phyloP scores from a whole-genome alignment of 53 echinoderm and acorn worm genomes.

The Crossaster papposus region DNA sequence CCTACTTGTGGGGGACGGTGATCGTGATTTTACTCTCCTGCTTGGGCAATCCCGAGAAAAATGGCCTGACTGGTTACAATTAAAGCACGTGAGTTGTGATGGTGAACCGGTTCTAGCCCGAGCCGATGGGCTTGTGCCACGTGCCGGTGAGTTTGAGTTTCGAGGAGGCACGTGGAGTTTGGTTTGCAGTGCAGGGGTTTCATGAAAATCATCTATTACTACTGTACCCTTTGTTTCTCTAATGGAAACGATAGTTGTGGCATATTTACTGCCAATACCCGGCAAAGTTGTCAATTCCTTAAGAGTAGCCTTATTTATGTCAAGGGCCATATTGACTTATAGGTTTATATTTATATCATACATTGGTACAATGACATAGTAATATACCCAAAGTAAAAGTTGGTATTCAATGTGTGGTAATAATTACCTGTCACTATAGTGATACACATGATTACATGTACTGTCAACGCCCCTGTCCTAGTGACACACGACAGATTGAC shows the following conservation, averaged over 20 bases:
- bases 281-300: constrained; percentile 31
- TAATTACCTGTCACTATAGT: constrained; percentile 1
- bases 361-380: not conserved
- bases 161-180: constrained; percentile 6
- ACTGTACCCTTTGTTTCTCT: constrained; percentile 11
- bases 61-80: constrained; percentile 2
- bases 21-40: not conserved
- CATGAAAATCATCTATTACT: constrained; percentile 4
- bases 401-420: not conserved
- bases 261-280: constrained; percentile 18
- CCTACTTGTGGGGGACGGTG: constrained; percentile 5
- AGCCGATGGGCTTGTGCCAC: not conserved
- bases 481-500: constrained; percentile 45
- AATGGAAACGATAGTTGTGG: not conserved
- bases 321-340: not conserved
- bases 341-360: not conserved
- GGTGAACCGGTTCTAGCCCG: not conserved
- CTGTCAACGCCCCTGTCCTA: constrained; percentile 34
- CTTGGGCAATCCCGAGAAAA: constrained; percentile 34
- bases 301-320: constrained; percentile 11
- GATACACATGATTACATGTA: not conserved
- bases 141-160: not conserved
- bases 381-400: not conserved
- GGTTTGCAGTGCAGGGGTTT: constrained; percentile 32
- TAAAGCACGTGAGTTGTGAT: not conserved